phyloP scores from a whole-genome alignment of 2,113 vertebrate species.

The Pipa parva region DNA sequence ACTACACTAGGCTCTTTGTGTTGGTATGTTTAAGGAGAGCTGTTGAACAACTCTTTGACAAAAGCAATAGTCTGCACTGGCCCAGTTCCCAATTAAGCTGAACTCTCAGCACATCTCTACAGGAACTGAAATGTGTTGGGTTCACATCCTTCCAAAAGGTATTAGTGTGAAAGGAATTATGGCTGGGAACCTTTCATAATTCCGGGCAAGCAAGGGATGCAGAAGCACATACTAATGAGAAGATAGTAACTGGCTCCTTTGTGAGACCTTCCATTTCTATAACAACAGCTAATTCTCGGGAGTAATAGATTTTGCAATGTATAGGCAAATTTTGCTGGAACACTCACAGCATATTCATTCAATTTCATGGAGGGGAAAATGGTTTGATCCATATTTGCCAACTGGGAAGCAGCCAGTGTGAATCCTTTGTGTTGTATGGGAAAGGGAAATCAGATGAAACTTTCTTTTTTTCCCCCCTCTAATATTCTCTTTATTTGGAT shows the following conservation, averaged over 20 bases:
- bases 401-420: constrained; percentile 33
- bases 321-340: not conserved
- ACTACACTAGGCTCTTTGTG: constrained; percentile 39
- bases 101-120: constrained; percentile 10
- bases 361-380: constrained; percentile 28
- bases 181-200: constrained; percentile 1
- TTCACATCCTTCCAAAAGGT: constrained; percentile 33
- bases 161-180: constrained; percentile 25
- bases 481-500: constrained; percentile 20
- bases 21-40: constrained; percentile 13
- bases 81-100: constrained; percentile 43
- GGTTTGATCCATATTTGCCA: constrained; percentile 25
- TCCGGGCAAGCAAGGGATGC: not conserved
- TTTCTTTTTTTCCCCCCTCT: constrained; percentile 29
- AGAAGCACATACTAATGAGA: constrained; percentile 37
- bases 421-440: constrained; percentile 27
- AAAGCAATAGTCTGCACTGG: constrained; percentile 10
- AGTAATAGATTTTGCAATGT: constrained; percentile 10
- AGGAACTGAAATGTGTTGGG: not conserved
- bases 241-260: constrained; percentile 1
- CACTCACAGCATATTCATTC: constrained; percentile 20
- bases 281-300: not conserved
- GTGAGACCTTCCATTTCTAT: constrained; percentile 2
- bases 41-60: constrained; percentile 35
- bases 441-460: constrained; percentile 25